These are phyloP conservation scores for Ctenochaetus hawaiiensis DNA, from an alignment of 2,797 vertebrate genomes.

Conservation along the genomic window DNA sequence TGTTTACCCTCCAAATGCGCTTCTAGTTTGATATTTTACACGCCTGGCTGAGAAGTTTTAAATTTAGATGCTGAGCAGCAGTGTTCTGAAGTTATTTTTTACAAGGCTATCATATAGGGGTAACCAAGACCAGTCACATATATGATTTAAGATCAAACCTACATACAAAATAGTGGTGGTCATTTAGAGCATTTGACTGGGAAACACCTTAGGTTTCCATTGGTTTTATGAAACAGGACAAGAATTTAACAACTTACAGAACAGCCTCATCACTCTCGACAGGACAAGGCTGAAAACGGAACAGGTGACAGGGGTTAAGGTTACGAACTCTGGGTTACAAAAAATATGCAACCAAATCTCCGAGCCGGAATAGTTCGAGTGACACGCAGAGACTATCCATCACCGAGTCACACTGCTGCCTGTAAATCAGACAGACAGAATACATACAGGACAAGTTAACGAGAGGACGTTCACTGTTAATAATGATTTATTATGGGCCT, in stretches of 20 bases:
- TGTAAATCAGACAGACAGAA: slow-evolving; percentile 52
- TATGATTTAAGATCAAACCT: neutral
- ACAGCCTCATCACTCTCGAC: slow-evolving; percentile 19
- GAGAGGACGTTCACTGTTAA: slow-evolving; percentile 24
- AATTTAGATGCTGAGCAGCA: neutral
- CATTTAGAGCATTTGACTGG: neutral
- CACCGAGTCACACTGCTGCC: slow-evolving; percentile 24
- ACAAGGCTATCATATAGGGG: neutral
- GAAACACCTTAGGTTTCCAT: neutral
- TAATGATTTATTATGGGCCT: slow-evolving; percentile 14
- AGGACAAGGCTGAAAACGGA: slow-evolving; percentile 41
- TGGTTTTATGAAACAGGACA: slow-evolving; percentile 15
- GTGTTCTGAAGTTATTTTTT: neutral
- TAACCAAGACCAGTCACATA: neutral
- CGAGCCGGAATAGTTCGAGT: slow-evolving; percentile 65
- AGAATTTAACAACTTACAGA: neutral
- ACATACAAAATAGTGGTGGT: neutral
- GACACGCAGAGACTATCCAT: slow-evolving; percentile 42
- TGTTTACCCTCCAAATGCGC: too few relatives aligned
- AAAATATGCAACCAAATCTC: slow-evolving; percentile 69
- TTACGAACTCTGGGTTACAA: slow-evolving; percentile 60
- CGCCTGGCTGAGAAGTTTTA: neutral
- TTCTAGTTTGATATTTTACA: neutral
- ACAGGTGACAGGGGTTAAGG: slow-evolving; percentile 70
- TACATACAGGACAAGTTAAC: slow-evolving; percentile 13